phyloP scores from a whole-genome alignment of 2,113 vertebrate species.

The Gopherus evgoodei region DNA sequence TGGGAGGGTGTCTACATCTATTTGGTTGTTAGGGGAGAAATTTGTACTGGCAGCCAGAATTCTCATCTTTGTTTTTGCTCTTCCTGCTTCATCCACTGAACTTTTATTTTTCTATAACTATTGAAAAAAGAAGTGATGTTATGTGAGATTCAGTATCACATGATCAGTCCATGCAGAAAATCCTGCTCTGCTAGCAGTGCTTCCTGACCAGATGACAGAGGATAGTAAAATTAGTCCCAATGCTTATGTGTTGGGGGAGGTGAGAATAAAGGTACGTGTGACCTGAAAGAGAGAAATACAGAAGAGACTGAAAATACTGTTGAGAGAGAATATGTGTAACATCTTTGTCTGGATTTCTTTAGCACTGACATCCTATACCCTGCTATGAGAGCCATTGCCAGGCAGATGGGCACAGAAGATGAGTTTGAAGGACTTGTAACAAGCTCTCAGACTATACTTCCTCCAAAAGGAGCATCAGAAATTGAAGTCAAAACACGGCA shows the following conservation, averaged over 20 bases:
- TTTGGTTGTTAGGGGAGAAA: not conserved
- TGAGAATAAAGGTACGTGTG: not conserved
- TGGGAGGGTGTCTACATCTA: not conserved
- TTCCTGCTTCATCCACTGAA: rapidly evolving
- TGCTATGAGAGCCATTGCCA: slow-evolving; percentile 77
- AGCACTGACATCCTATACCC: slow-evolving; percentile 78
- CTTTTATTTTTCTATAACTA: not conserved
- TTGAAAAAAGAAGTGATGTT: not conserved
- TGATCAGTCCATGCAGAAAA: not conserved
- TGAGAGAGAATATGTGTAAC: not conserved
- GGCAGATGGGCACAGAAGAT: slow-evolving; percentile 69
- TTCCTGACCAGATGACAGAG: rapidly evolving
- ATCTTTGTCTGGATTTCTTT: slow-evolving; percentile 10
- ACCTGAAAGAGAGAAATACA: not conserved
- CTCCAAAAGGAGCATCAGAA: slow-evolving; percentile 78
- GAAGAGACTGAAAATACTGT: not conserved
- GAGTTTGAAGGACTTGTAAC: slow-evolving; percentile 73
- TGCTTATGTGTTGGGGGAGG: not conserved
- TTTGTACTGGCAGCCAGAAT: not conserved
- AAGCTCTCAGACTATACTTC: slow-evolving; percentile 66
- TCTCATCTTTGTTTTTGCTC: not conserved
- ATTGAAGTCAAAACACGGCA: slow-evolving; percentile 78
- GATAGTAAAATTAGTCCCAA: not conserved
- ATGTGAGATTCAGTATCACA: not conserved
- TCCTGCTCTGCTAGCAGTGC: rapidly evolving